These are phyloP conservation scores for Spilogale gracilis DNA, from an alignment of 2,113 vertebrate species.

Conservation along the genomic window DNA sequence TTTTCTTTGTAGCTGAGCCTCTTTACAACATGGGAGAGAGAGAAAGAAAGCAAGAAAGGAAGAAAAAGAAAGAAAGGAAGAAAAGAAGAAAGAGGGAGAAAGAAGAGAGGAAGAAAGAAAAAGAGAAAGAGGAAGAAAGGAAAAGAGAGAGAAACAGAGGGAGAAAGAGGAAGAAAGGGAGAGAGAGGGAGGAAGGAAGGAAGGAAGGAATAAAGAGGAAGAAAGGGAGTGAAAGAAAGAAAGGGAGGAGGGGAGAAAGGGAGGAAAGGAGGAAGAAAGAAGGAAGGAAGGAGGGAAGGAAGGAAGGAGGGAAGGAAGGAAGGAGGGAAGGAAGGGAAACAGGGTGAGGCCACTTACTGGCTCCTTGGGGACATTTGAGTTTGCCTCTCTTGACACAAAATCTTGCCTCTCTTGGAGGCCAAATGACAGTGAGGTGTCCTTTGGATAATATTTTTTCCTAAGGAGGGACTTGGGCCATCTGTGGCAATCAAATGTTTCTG, in stretches of 20 bases:
- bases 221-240: not conserved
- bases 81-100: not conserved
- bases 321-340: not conserved
- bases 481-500: conserved; percentile 48
- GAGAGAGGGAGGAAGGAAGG: not conserved
- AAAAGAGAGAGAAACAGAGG: no score
- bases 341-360: accelerated
- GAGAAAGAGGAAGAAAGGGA: no score
- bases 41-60: not conserved
- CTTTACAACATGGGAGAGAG: not conserved
- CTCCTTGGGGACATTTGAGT: not conserved
- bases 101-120: not conserved
- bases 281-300: not conserved
- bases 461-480: not conserved
- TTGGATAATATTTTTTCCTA: not conserved
- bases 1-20: not conserved
- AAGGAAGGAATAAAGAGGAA: no score
- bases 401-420: not conserved
- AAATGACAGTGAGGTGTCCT: not conserved
- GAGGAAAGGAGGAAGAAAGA: not conserved
- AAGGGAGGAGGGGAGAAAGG: no score
- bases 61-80: not conserved
- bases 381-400: not conserved
- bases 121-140: no score
- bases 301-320: not conserved